Percentiles rank a stretch among this genome's conserved stretches.
phyloP scores from a whole-genome alignment of 2,113 vertebrate species.

The Lophius piscatorius region DNA sequence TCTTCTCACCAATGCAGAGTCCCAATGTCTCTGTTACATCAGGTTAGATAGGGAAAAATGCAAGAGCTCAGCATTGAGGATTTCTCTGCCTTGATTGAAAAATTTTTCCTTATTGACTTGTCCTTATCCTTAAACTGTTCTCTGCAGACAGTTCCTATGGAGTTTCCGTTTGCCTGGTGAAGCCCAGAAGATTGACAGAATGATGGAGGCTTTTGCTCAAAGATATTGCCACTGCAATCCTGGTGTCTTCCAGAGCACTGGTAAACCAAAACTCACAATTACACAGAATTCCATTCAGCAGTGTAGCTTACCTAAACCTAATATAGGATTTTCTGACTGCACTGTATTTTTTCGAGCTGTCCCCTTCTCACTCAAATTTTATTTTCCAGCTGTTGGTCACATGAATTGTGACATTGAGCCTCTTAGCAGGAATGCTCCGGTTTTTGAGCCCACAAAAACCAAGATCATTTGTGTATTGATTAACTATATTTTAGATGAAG shows the following conservation, averaged over 20 bases:
- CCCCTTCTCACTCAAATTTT: not conserved
- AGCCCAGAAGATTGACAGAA: conserved; percentile 93
- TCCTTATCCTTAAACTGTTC: conserved; percentile 27
- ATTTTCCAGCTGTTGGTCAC: not conserved
- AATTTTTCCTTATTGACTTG: conserved; percentile 7
- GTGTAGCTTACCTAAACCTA: not conserved
- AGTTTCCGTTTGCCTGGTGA: conserved; percentile 92
- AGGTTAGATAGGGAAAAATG: not conserved
- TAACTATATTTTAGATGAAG: too few species aligned
- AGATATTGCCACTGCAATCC: conserved; percentile 91
- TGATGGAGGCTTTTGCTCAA: conserved; percentile 95
- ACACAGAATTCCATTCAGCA: not conserved
- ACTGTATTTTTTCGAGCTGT: not conserved
- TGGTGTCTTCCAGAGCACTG: conserved; percentile 91
- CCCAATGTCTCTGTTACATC: not conserved
- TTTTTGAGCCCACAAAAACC: too few species aligned
- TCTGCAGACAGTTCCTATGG: conserved; percentile 90
- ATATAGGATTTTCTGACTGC: not conserved
- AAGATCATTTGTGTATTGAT: too few species aligned
- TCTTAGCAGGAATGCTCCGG: conserved; percentile 19
- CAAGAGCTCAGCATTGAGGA: not conserved
- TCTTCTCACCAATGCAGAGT: conserved; percentile 23
- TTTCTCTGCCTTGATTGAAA: not conserved
- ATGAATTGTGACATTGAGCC: not conserved
- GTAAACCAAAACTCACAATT: conserved; percentile 52